Conservation (phyloP, 2,888 invertebrate species). For the Rhaphigaster nebulosa region DNA sequence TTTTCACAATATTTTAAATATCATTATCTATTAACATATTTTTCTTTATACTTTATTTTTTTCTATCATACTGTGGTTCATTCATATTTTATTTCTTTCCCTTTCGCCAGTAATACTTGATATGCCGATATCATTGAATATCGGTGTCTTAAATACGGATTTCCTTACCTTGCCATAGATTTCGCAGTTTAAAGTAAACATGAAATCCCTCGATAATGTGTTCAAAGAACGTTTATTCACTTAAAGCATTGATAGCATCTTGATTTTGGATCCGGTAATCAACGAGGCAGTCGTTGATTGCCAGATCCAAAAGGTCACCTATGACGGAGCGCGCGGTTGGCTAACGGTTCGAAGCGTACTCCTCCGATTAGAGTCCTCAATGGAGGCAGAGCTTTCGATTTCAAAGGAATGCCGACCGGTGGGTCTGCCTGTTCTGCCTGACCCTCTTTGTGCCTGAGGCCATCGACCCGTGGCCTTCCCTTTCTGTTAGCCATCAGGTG, state of each 20-base stretch:
- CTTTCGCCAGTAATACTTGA: too few species aligned
- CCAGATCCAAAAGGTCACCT: neutral
- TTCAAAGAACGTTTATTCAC: neutral
- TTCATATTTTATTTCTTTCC: too few species aligned
- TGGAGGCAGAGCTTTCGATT: neutral
- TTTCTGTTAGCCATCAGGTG: conserved; percentile 6
- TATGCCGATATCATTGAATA: too few species aligned
- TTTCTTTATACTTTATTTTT: too few species aligned
- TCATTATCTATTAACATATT: too few species aligned
- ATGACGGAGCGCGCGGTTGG: neutral
- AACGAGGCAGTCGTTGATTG: neutral
- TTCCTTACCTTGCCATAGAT: too few species aligned
- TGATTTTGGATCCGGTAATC: too few species aligned
- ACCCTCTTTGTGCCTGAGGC: neutral
- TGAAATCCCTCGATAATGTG: neutral
- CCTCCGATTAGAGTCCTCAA: neutral
- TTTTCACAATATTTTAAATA: too few species aligned
- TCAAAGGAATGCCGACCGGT: neutral
- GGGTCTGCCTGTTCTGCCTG: neutral
- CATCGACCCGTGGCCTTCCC: neutral
- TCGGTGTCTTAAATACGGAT: too few species aligned
- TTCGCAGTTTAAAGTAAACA: neutral
- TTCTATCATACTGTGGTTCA: too few species aligned
- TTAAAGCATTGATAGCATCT: neutral
- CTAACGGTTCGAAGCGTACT: conserved; percentile 7